phyloP scores from a whole-genome alignment of 1,140 invertebrate species.

The Episyrphus balteatus region DNA sequence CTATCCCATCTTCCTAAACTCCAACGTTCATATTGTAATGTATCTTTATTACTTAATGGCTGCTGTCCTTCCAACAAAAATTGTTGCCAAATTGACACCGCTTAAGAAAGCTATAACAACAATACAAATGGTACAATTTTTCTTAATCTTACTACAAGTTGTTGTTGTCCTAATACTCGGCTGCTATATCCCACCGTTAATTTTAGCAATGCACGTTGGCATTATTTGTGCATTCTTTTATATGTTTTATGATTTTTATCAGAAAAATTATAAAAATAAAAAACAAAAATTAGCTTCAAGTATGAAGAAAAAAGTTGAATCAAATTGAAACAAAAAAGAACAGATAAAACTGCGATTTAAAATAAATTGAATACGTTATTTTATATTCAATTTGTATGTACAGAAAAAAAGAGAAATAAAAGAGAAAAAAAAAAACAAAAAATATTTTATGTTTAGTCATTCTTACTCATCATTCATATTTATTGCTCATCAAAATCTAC shows the following conservation, averaged over 20 bases:
- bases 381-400: no score
- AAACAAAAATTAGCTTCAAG: slow-evolving; percentile 12
- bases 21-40: slow-evolving; percentile 64
- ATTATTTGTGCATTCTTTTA: slow-evolving; percentile 54
- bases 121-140: slow-evolving; percentile 48
- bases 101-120: slow-evolving; percentile 37
- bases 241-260: slow-evolving; percentile 60
- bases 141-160: slow-evolving; percentile 44
- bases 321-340: not conserved
- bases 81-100: slow-evolving; percentile 19
- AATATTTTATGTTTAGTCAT: no score
- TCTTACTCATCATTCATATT: no score
- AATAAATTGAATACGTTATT: not conserved
- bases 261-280: slow-evolving; percentile 40
- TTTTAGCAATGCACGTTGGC: slow-evolving; percentile 41
- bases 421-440: no score
- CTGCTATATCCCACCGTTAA: slow-evolving; percentile 10
- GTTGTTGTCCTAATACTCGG: slow-evolving; percentile 9
- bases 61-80: slow-evolving; percentile 48
- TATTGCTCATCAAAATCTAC: no score
- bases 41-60: slow-evolving; percentile 73
- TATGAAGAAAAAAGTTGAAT: not conserved
- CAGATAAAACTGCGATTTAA: slow-evolving; percentile 1
- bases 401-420: no score
- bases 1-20: slow-evolving; percentile 68